These are phyloP conservation scores for Limnothrissa miodon DNA, from an alignment of 2,113 vertebrate species.

Conservation along the genomic window DNA sequence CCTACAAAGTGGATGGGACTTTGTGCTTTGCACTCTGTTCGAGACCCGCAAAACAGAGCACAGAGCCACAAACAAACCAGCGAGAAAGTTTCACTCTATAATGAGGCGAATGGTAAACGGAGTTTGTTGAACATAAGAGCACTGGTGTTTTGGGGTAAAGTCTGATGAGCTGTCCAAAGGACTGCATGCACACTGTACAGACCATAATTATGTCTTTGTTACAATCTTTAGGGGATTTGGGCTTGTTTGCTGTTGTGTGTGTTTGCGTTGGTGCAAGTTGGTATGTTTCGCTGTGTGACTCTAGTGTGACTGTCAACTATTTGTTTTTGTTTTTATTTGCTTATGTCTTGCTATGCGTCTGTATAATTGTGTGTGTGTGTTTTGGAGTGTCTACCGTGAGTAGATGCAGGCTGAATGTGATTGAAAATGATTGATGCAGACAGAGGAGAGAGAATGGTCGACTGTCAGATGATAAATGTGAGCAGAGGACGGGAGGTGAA, in stretches of 20 bases:
- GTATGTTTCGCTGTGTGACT: background rate
- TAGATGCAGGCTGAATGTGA: conserved; percentile 49
- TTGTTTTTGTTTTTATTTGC: background rate
- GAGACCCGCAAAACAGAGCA: background rate
- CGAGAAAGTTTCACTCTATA: conserved; percentile 6
- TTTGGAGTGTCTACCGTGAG: background rate
- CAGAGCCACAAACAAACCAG: background rate
- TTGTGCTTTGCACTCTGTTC: background rate
- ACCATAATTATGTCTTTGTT: conserved; percentile 18
- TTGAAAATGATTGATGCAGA: conserved; percentile 65
- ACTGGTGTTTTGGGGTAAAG: background rate
- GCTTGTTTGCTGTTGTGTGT: conserved; percentile 15
- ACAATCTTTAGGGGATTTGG: conserved; percentile 28
- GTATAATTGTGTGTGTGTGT: background rate
- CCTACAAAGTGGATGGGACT: conserved; percentile 14
- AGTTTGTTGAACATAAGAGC: background rate
- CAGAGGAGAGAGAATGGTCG: conserved; percentile 65
- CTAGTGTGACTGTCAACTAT: background rate
- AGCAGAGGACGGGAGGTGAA: conserved; percentile 67
- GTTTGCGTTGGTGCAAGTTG: background rate
- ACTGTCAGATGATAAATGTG: conserved; percentile 73
- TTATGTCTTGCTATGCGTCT: background rate
- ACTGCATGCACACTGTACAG: background rate
- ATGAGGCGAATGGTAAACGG: background rate
- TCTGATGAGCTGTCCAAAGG: conserved; percentile 20